These are phyloP conservation scores for Morinoia aosen DNA, from an alignment of 2,888 invertebrate species.

Conservation along the genomic window DNA sequence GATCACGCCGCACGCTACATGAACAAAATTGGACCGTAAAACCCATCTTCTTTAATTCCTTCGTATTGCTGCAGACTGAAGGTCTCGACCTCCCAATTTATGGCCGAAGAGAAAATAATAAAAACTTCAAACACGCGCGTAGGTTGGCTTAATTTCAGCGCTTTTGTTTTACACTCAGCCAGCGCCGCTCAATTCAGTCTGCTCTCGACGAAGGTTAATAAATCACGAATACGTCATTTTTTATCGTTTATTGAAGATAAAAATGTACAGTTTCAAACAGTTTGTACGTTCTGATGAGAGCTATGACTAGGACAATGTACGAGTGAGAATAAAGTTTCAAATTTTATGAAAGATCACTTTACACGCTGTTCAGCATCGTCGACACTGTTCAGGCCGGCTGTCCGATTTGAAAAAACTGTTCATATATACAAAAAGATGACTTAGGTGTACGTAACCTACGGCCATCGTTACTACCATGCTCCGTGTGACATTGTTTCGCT, in stretches of 20 bases:
- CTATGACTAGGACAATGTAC: conserved; percentile 4
- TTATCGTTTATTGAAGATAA: not conserved
- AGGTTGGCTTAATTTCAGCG: not conserved
- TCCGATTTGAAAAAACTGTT: not conserved
- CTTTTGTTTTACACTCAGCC: not conserved
- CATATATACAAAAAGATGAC: not conserved
- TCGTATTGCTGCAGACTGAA: not conserved
- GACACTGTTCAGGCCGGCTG: not conserved
- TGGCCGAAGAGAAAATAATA: not conserved
- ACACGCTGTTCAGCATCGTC: not conserved
- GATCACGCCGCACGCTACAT: not conserved
- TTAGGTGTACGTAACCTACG: no score
- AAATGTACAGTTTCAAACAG: not conserved
- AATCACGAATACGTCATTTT: not conserved
- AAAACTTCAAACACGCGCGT: not conserved
- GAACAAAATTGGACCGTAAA: not conserved
- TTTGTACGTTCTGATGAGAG: conserved; percentile 8
- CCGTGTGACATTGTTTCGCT: no score
- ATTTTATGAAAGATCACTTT: not conserved
- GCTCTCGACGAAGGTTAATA: not conserved
- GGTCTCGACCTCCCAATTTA: not conserved
- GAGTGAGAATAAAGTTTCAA: not conserved
- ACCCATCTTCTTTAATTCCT: not conserved
- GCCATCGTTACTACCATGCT: no score
- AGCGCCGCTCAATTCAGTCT: not conserved